Evolutionary conservation across 2,888 invertebrate genomes (phyloP).

Genomic region (Thelaira solivaga): DNA sequence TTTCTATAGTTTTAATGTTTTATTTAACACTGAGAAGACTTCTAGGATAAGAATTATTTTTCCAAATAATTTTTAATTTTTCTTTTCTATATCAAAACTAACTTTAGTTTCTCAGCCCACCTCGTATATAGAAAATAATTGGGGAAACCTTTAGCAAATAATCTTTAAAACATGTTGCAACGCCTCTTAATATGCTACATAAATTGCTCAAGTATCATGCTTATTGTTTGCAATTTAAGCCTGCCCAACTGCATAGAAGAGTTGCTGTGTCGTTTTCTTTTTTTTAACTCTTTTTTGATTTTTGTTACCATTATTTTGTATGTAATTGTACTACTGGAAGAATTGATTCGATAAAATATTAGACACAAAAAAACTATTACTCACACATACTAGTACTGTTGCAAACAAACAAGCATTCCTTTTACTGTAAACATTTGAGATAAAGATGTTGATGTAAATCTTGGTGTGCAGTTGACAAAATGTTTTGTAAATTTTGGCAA

Average conservation of each 20-base stretch:
- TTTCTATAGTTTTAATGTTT: too few species aligned
- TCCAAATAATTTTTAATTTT: too few species aligned
- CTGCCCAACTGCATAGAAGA: constrained; percentile 29
- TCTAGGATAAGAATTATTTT: too few species aligned
- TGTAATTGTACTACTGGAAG: background rate
- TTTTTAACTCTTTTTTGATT: background rate
- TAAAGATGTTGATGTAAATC: background rate
- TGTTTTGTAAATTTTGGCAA: constrained; percentile 54
- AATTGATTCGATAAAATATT: constrained; percentile 42
- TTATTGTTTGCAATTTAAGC: constrained; percentile 68
- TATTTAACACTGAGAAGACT: too few species aligned
- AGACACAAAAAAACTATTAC: constrained; percentile 4
- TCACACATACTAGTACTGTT: background rate
- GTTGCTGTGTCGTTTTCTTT: background rate
- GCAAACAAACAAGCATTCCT: too few species aligned
- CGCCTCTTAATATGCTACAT: constrained; percentile 62
- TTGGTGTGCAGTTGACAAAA: constrained; percentile 6
- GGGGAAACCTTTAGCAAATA: constrained; percentile 36
- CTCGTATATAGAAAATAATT: too few species aligned
- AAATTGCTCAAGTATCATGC: constrained; percentile 63
- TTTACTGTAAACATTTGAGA: background rate
- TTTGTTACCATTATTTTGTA: constrained; percentile 19
- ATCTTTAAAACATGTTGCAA: constrained; percentile 56
- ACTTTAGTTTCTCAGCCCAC: too few species aligned
- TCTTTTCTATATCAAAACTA: too few species aligned